Base-by-base conservation (phyloP, 2,113 vertebrate species). In the Grammomys dolichurus region DNA sequence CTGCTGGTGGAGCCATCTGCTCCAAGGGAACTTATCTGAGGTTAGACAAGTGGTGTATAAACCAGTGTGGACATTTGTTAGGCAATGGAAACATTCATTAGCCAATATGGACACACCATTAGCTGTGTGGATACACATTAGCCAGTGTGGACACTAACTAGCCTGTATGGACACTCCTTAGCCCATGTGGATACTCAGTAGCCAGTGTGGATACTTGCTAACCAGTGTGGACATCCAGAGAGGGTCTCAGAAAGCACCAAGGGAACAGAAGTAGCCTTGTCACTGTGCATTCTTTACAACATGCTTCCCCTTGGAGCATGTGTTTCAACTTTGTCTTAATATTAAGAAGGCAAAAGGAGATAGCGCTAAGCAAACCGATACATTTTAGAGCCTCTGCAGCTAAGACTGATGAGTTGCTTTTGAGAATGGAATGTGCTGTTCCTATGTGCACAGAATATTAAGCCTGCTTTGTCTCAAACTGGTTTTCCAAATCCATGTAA, bases 11-110 rank as follows among this genome's bases (percentile, higher is more conserved):
- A 87, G 72, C 91, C 54, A 1, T 36, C 85, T 75, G 63, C 70
- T 72, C 60, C 70, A 82, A 31, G n/a, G n/a, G 70, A 6, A 33
- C 13, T 48, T 20, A 12, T 36, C 95, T 94, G 86, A 94, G 92
- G 63, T 96, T 94, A 87, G 73, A 80, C 56, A 48, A 3, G n/a
- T 87, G 80, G 73, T 72, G 7, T 85, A 16, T 13, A 95, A 87
- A 36, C 46, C 20, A 60, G 22, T 63, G 81, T 63, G 81, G 56
- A 31, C 7, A 43, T 43, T 63, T 31, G 13, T 63, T 84, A 84
- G 81, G 24, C 36, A 82, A 2, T 40, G 80, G 13, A 60, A n/a
- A 14, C 54, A 26, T 20, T 81, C 11, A 6, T 7, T 78, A 40
- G 48, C n/a, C 20, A 69, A 69, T 69, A 33, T 33, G 65, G 65